Evolutionary conservation across 2,797 vertebrate species (phyloP).

Genomic region (Cercopithecus mitis): DNA sequence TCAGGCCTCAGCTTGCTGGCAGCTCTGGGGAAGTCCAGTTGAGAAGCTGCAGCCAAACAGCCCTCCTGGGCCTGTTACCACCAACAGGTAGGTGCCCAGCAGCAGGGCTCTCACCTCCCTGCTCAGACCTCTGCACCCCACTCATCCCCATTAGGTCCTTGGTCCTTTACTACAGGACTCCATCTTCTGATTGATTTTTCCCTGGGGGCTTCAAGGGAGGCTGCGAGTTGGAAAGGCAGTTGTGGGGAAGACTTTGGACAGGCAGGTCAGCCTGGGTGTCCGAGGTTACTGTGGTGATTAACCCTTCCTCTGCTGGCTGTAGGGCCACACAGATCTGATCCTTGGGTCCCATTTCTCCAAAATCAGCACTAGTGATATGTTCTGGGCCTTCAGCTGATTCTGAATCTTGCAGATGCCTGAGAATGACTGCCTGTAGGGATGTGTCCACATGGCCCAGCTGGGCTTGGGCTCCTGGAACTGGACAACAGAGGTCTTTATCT

Average conservation of each 20-base stretch:
- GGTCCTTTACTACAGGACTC: neutral
- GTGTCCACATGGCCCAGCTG: neutral
- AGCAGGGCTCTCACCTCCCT: neutral
- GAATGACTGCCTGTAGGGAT: neutral
- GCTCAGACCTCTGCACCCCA: neutral
- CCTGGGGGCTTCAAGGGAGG: neutral
- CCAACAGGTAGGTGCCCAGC: neutral
- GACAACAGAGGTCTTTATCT: neutral
- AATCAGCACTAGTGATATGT: neutral
- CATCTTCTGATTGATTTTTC: neutral
- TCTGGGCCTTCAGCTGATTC: neutral
- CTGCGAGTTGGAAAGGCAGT: neutral
- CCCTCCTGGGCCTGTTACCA: neutral
- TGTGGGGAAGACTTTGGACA: neutral
- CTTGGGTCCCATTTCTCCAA: neutral
- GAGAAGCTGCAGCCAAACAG: neutral
- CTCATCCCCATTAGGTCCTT: neutral
- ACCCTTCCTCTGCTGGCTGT: neutral
- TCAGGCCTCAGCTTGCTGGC: neutral
- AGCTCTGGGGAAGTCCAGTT: fast-evolving
- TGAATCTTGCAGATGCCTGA: neutral
- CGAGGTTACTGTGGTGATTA: neutral
- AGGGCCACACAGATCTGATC: neutral
- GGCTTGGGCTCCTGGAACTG: too few relatives aligned
- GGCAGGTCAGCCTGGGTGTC: neutral